phyloP scores from a whole-genome alignment of 2,888 invertebrate genomes.

The Pharmacophagus antenor region DNA sequence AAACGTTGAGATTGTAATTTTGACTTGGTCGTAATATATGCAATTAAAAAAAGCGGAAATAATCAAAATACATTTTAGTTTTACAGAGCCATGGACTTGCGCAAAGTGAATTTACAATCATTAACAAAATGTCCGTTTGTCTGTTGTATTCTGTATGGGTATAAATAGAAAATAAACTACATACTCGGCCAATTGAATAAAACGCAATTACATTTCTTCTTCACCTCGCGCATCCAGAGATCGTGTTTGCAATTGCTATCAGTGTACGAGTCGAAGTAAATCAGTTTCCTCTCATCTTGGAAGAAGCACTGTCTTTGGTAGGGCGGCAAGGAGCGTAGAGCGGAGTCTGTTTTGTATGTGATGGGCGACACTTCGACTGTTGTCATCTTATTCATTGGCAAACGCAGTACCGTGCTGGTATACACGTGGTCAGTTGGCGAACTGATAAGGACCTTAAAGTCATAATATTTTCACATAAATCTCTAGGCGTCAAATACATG shows the following conservation, averaged over 20 bases:
- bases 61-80: no score
- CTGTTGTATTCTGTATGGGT: background rate
- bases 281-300: constrained; percentile 62
- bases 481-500: no score
- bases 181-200: constrained; percentile 71
- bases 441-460: constrained; percentile 58
- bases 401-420: constrained; percentile 64
- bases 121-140: background rate
- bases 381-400: constrained; percentile 72
- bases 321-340: constrained; percentile 53
- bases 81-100: no score
- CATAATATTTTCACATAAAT: background rate
- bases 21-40: no score
- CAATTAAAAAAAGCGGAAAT: no score
- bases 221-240: constrained; percentile 68
- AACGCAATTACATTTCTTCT: constrained; percentile 68
- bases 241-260: constrained; percentile 79
- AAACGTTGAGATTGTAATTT: no score
- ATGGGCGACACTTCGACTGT: constrained; percentile 69
- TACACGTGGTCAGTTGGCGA: constrained; percentile 72
- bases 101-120: no score
- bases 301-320: constrained; percentile 69
- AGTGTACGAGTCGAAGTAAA: constrained; percentile 72
- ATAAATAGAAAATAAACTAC: constrained; percentile 33
- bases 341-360: constrained; percentile 64